Base-by-base conservation (phyloP, 2,113 vertebrate species). In the Notarius lentiginosus region DNA sequence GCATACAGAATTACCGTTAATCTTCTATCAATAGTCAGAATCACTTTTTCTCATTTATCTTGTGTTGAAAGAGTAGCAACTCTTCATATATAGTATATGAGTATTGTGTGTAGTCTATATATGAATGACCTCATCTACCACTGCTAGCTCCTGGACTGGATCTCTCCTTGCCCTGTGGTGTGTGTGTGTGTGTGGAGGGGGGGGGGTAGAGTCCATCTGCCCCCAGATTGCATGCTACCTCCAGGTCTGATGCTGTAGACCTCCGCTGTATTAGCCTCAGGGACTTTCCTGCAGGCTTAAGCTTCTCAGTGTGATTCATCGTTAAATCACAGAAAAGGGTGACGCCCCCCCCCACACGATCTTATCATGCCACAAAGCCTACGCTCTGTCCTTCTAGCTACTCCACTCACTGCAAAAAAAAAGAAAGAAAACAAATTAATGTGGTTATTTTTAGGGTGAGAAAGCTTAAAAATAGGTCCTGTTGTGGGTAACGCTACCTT, bases 261-360 rank as follows among this genome's bases (percentile, higher is more conserved):
- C 76, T 85, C 70, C 60, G 83, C 79, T 85, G 63, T 86, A 83
- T 87, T 87, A 76, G 61, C 75, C 87, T 86, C 41, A 76, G 87
- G 87, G 87, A 86, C 87, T 90, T 90, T 88, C 82, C 87, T 82
- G 83, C 79, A 87, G 85, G 84, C 70, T 88, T 88, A 83, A 20
- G 65, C 85, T 77, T 76, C 82, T 84, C 51, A 30, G 87, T 90
- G 77, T 88, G 87, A 90, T 87, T 90, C 85, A 88, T 87, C 77
- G 34, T 87, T 86, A 84, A 86, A 85, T 90, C 89, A 88, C 72
- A 84, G 61, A 83, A 86, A 79, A 86, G 80, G 89, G 66, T 88
- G 87, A 88, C 79, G 53, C 81, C 82, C 88, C 81, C 88, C 81
- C 87, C 51, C 22, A 20, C 79, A 56, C 73, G 61, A 90, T 84